Evolutionary conservation across 1,140 invertebrate species (phyloP).

Genomic region (Achatina immaculata): DNA sequence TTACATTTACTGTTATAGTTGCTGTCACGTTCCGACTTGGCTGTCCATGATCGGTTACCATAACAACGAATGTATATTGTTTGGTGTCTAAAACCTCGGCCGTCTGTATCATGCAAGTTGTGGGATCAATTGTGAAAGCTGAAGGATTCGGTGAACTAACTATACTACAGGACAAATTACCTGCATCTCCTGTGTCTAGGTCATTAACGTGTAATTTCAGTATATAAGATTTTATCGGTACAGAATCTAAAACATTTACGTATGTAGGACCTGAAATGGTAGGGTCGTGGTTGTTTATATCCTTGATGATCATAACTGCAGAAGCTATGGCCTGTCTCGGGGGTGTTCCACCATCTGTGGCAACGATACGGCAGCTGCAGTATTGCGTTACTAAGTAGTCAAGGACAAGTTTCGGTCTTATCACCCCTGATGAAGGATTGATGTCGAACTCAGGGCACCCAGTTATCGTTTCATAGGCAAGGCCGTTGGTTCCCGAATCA

Average conservation of each 20-base stretch:
- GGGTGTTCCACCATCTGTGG: constrained; percentile 4
- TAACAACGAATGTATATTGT: constrained; percentile 17
- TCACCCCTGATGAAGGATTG: background rate
- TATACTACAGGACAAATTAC: constrained; percentile 2
- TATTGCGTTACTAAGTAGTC: background rate
- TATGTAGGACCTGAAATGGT: background rate
- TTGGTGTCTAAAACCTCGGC: background rate
- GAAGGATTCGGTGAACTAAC: background rate
- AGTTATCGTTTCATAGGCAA: background rate
- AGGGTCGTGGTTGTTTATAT: constrained; percentile 27
- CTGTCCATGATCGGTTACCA: background rate
- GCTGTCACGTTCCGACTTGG: background rate
- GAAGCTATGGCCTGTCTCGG: background rate
- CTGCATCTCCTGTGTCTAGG: constrained; percentile 8
- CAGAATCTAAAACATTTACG: constrained; percentile 2
- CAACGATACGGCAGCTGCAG: background rate
- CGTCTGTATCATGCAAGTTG: background rate
- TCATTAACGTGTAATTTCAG: constrained; percentile 19
- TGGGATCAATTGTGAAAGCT: background rate
- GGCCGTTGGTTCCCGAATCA: background rate
- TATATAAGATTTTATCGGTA: background rate
- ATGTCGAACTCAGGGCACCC: background rate
- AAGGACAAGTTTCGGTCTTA: background rate
- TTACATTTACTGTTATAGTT: background rate
- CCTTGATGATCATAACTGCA: background rate